phyloP scores from a whole-genome alignment of 2,113 vertebrate species.

The Calyptommatus sinebrachiatus region DNA sequence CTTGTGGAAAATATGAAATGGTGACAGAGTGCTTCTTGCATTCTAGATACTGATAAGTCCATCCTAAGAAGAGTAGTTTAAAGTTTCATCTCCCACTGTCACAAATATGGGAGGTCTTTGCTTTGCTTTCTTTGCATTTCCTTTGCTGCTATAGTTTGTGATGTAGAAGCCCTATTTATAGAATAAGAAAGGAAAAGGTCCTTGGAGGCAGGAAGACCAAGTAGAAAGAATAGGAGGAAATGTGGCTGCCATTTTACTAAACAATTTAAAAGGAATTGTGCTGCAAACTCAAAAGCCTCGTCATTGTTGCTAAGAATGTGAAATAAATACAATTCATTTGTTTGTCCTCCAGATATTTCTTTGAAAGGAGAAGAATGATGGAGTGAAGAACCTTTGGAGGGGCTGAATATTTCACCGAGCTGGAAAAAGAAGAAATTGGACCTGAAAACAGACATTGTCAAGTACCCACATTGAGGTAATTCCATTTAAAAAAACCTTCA shows the following conservation, averaged over 20 bases:
- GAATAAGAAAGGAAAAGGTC: constrained; percentile 77
- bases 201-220: constrained; percentile 92
- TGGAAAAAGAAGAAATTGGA: constrained; percentile 17
- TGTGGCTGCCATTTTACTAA: constrained; percentile 84
- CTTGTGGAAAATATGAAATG: not conserved
- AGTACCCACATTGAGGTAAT: constrained; percentile 56
- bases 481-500: not conserved
- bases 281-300: constrained; percentile 59
- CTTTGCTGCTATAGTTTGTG: constrained; percentile 78
- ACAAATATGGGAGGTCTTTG: constrained; percentile 35
- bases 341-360: constrained; percentile 26
- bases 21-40: not conserved
- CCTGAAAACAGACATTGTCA: not conserved
- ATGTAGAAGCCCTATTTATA: constrained; percentile 85
- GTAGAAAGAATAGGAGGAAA: constrained; percentile 98
- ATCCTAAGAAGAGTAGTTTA: not conserved
- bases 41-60: not conserved
- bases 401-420: not conserved
- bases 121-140: constrained; percentile 83
- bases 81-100: constrained; percentile 9
- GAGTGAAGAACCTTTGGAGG: constrained; percentile 32
- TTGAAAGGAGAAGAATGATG: constrained; percentile 1
- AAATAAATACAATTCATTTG: constrained; percentile 46
- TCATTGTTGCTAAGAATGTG: constrained; percentile 40
- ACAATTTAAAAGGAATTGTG: constrained; percentile 80